Evolutionary conservation across 2,797 vertebrate species (phyloP), one percentile per base, ranked within the genome.

Genomic region (Phyllotis vaccarum): DNA sequence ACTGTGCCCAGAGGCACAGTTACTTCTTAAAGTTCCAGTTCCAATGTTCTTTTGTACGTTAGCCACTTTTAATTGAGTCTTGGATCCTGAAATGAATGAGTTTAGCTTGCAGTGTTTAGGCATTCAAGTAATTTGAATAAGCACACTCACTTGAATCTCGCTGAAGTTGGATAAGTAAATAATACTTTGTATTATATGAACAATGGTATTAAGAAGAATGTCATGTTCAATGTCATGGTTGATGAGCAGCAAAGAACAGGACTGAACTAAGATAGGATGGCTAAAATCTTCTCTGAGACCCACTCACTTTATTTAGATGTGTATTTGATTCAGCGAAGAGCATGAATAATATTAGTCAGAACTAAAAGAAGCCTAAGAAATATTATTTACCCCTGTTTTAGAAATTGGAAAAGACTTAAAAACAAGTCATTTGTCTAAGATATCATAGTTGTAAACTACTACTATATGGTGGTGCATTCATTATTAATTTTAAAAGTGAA

Each of bases 41-140:
- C 27, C 21, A 92, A 43, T 82, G 76, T 22, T 8, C n/a, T 81
- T 79, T 90, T 81, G 16, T 74, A 43, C 16, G 46, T 54, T 52
- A 81, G 52, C 43, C 40, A 76, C 29, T 86, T 96, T 75, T 89
- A 80, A 52, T 75, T 89, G n/a, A 14, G 29, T 49, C 85, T 85
- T 92, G 49, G 40, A 43, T 68, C 56, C 16, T 34, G 68, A 60
- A 66, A 34, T 68, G 58, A 46, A 46, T 91, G 62, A 43, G 29
- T 34, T 56, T 68, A 78, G 6, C 24, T 75, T 90, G 21, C 37
- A 56, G 22, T 64, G 56, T 74, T 90, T 49, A 46, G 37, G 17
- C 8, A 85, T 6, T 66, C 62, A 85, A 34, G 10, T 24, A 70
- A 21, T 70, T 52, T 86, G 34, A 70, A 40, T 76, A 17, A 46